These are phyloP conservation scores for Otocyon megalotis DNA, from an alignment of 2,113 vertebrate species.

Conservation along the genomic window DNA sequence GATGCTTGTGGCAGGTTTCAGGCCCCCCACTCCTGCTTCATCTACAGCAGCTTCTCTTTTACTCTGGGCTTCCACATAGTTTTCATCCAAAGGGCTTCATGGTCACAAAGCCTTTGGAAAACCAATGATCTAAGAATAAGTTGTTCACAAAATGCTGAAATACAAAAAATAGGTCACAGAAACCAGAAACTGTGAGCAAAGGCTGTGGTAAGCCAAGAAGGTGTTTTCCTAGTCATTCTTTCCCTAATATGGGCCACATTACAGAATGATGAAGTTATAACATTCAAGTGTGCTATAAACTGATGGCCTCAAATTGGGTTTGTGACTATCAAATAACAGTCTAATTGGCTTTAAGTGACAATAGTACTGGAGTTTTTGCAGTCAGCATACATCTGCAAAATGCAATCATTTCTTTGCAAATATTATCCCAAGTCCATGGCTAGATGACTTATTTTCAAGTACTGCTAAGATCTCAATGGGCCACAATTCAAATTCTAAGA, in stretches of 20 bases:
- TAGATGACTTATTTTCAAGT: constrained; percentile 47
- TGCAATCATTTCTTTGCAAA: constrained; percentile 40
- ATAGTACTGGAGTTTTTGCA: not conserved
- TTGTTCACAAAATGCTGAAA: constrained; percentile 83
- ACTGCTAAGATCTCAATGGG: constrained; percentile 4
- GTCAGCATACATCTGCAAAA: constrained; percentile 60
- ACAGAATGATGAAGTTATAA: constrained; percentile 32
- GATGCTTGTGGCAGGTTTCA: constrained; percentile 64
- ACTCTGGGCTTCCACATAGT: constrained; percentile 66
- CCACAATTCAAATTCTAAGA: constrained; percentile 63
- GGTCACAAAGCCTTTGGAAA: constrained; percentile 78
- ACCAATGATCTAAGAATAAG: constrained; percentile 80
- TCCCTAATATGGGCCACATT: constrained; percentile 23
- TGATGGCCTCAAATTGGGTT: not conserved
- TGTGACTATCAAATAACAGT: constrained; percentile 1
- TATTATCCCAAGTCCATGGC: not conserved
- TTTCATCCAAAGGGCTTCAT: constrained; percentile 77
- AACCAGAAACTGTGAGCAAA: constrained; percentile 78
- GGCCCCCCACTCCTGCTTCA: constrained; percentile 64
- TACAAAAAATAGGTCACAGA: constrained; percentile 82
- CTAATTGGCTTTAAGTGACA: constrained; percentile 30
- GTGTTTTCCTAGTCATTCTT: constrained; percentile 56
- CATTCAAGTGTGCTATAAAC: constrained; percentile 37
- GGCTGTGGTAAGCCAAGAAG: constrained; percentile 61
- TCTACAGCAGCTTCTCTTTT: constrained; percentile 74